These are phyloP conservation scores for Drosophila vallismaia DNA, from an alignment of 2,888 invertebrate genomes.

Conservation along the genomic window DNA sequence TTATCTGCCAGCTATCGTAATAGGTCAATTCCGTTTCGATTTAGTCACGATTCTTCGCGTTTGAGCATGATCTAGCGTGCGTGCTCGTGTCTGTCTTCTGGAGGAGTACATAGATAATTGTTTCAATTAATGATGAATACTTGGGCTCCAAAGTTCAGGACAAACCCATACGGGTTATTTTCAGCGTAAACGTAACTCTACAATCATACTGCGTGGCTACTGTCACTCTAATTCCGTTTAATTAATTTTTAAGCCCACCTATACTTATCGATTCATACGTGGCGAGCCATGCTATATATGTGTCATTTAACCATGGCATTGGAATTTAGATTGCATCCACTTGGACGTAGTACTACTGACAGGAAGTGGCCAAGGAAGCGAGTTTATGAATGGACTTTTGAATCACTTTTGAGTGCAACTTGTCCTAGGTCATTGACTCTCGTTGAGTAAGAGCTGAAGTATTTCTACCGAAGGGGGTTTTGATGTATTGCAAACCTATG, in stretches of 20 bases:
- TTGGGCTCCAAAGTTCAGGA: conserved; percentile 60
- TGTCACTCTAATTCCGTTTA: conserved; percentile 14
- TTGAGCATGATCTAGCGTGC: conserved; percentile 44
- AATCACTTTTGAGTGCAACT: conserved; percentile 37
- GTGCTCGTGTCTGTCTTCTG: conserved; percentile 11
- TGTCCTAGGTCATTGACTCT: conserved; percentile 35
- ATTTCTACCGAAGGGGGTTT: conserved; percentile 4
- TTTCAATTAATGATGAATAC: conserved; percentile 57
- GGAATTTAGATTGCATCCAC: conserved; percentile 44
- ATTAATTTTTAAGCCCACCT: conserved; percentile 53
- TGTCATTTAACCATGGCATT: conserved; percentile 29
- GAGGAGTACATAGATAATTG: conserved; percentile 14
- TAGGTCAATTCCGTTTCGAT: conserved; percentile 54
- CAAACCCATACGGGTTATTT: conserved; percentile 52
- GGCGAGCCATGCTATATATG: conserved; percentile 27
- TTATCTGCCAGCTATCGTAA: conserved; percentile 51
- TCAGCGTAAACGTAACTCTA: conserved; percentile 54
- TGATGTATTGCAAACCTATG: background rate
- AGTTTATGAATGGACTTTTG: conserved; percentile 41
- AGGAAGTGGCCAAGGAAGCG: conserved; percentile 42
- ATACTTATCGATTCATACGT: conserved; percentile 32
- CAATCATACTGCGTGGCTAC: conserved; percentile 25
- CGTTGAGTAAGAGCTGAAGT: conserved; percentile 14
- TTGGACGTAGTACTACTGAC: conserved; percentile 14
- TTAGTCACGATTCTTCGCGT: conserved; percentile 57